phyloP scores from a whole-genome alignment of 2,797 vertebrate species.

The Mus minutoides region DNA sequence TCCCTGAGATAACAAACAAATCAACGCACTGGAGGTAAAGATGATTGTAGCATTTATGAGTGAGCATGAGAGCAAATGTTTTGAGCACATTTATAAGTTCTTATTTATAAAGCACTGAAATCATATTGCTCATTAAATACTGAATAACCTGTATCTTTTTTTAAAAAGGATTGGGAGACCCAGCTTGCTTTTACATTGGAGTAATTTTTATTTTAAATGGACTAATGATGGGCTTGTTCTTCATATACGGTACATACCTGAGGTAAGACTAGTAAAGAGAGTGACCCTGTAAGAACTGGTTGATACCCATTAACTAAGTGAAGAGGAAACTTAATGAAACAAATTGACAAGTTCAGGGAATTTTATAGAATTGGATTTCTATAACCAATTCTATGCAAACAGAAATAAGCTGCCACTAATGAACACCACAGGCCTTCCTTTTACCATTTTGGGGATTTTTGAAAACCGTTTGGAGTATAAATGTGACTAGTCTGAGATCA shows the following conservation, averaged over 20 bases:
- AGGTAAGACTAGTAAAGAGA: constrained; percentile 87
- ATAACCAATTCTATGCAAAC: neutral
- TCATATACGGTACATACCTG: constrained; percentile 91
- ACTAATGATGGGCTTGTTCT: constrained; percentile 94
- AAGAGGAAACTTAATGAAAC: neutral
- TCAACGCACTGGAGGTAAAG: neutral
- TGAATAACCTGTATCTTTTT: constrained; percentile 64
- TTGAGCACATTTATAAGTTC: neutral
- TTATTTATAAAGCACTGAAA: constrained; percentile 13
- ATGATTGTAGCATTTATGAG: neutral
- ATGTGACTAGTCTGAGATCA: neutral
- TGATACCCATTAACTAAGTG: constrained; percentile 40
- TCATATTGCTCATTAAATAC: constrained; percentile 12
- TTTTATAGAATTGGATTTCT: neutral
- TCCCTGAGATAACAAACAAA: neutral
- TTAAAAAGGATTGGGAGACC: constrained; percentile 92
- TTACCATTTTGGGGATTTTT: neutral
- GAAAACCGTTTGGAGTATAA: neutral
- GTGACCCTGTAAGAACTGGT: neutral
- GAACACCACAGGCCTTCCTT: neutral
- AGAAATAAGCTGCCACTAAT: neutral
- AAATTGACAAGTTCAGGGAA: neutral
- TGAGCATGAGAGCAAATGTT: constrained; percentile 7
- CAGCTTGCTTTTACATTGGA: constrained; percentile 93
- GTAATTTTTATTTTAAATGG: constrained; percentile 94